phyloP scores from a whole-genome alignment of 2,113 vertebrate species.

The Microcebus lehilahytsara region DNA sequence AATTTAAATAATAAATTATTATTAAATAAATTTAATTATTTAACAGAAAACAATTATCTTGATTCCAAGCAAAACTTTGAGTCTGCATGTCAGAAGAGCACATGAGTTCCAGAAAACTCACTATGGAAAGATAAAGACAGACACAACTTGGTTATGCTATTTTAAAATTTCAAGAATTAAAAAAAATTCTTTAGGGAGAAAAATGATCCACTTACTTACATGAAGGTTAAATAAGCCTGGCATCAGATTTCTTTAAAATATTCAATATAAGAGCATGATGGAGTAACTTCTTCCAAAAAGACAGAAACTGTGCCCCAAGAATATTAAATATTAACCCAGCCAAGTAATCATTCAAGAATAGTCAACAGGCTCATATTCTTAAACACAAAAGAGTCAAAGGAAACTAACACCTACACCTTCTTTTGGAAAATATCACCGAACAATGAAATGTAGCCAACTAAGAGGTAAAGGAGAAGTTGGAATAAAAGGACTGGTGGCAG shows the following conservation, averaged over 20 bases:
- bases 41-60: background rate
- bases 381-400: background rate
- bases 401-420: background rate
- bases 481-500: background rate
- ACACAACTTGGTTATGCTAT: background rate
- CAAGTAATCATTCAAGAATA: background rate
- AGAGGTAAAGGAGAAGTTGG: background rate
- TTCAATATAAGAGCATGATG: background rate
- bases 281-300: background rate
- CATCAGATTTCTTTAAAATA: background rate
- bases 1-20: too few relatives aligned
- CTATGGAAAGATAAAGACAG: background rate
- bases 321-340: background rate
- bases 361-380: background rate
- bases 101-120: background rate
- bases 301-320: background rate
- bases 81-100: background rate
- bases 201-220: background rate
- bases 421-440: background rate
- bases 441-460: background rate
- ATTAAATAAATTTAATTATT: background rate
- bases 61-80: background rate
- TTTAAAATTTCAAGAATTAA: background rate
- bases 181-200: background rate
- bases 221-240: background rate